Base-by-base conservation (phyloP, 2,797 vertebrate genomes). In the Enteromius anoplus region DNA sequence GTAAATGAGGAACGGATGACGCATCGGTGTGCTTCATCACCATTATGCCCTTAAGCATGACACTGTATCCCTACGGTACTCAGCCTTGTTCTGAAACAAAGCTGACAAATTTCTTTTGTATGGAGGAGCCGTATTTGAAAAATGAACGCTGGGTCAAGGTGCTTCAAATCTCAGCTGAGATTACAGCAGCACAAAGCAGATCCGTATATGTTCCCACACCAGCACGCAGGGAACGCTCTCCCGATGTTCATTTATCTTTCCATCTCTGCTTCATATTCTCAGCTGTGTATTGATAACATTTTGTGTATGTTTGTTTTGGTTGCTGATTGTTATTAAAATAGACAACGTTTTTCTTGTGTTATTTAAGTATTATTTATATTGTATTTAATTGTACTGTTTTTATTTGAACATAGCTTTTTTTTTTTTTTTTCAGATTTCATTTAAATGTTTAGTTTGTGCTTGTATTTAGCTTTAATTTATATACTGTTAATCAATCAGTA, bases 41-140 rank as follows among this genome's bases (percentile, higher is more conserved):
- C 32, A 79, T 66, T 82, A 68, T 51, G 32, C 19, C 75, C 34
- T 49, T 23, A 26, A 75, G 77, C 60, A 71, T 45, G 71, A 81
- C 42, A 71, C 55, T 51, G 42, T 37, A 78, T 78, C 75, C 40
- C 51, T 62, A 40, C 47, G 68, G 26, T 49, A 71, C 53, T 32
- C 53, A n/a, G 11, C 3, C 23, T 10, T n/a, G 37, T 40, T 37
- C 75, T 51, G 51, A 42, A 65, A 81, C 64, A 40, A 53, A 69
- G 68, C 26, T 14, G 75, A 78, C 65, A 78, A 78, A 71, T 83
- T 14, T 62, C 10, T 49, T 77, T 83, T 64, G 75, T 71, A 19
- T 71, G 15, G 21, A 83, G 40, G 9, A 23, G 21, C 21, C 21
- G 3, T 34, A 62, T 83, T 49, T 70, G 19, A 45, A 47, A 65